Conservation (phyloP, 2,888 invertebrate species). For the Pachydiplax longipennis region DNA sequence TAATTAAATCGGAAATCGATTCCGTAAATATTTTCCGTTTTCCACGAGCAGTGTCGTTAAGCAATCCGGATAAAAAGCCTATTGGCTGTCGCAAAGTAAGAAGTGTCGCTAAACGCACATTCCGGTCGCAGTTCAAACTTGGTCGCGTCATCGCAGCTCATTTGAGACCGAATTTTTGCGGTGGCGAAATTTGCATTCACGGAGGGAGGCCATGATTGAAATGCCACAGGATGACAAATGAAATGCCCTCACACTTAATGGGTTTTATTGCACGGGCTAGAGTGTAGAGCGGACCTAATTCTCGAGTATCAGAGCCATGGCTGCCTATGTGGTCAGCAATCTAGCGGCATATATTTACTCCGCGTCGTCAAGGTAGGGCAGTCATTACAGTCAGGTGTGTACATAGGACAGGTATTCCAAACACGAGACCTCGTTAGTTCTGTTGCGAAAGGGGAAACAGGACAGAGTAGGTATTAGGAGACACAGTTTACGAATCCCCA, state of each 20-base stretch:
- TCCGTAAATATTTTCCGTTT: too few relatives aligned
- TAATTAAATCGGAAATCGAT: too few relatives aligned
- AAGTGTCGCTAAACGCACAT: too few relatives aligned
- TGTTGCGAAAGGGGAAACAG: background rate
- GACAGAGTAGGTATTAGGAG: background rate
- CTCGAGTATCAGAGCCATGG: background rate
- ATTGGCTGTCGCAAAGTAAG: too few relatives aligned
- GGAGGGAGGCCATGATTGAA: background rate
- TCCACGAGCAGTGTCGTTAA: too few relatives aligned
- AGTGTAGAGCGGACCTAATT: background rate
- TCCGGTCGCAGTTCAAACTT: too few relatives aligned
- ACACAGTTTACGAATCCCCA: background rate
- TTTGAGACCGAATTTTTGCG: background rate
- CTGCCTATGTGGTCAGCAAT: background rate
- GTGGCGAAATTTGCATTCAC: background rate
- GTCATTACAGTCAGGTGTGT: background rate
- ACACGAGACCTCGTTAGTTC: background rate
- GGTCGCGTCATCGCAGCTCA: too few relatives aligned
- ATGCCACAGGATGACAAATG: background rate
- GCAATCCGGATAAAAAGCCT: too few relatives aligned
- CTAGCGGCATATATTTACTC: background rate
- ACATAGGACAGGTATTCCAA: background rate
- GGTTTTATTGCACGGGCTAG: background rate
- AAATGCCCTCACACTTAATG: background rate
- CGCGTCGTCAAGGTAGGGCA: background rate